Evolutionary conservation across 2,797 vertebrate genomes (phyloP), one percentile per base, ranked within the genome.

Genomic region (Sebastes elongatus): DNA sequence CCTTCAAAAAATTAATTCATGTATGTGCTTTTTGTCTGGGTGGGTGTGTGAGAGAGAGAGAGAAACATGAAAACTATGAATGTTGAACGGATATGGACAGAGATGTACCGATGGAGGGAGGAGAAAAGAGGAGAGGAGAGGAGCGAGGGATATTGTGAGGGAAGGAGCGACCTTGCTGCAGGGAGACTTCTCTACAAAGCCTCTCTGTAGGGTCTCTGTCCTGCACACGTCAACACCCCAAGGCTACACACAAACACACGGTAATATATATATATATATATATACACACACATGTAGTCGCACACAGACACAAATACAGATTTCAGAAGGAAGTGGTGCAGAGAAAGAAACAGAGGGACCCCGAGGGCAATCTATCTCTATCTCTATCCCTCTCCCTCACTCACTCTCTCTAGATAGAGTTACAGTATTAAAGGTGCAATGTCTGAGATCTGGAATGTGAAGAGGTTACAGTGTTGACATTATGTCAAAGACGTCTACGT

Each of bases 111-210:
- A 76, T 80, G 71, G 66, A 84, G 68, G 27, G 59, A 86, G 76
- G 74, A 81, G 62, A 84, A 6, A 66, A 81, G 62, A 83, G 9
- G 59, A 42, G 35, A 46, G 42, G 16, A 81, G 62, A 74, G 70
- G 11, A 61, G 73, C 1, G 18, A 68, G 61, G 46, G 78, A 81
- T 71, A 68, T 53, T 78, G 10, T 38, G 75, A 72, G 46, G 52
- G n/a, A 74, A 65, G 67, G 61, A 75, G 83, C 13, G 83, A 93
- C 94, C 94, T 95, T 95, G 94, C 94, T 93, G 89, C 81, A 90
- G 91, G 94, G 82, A 92, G 74, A 78, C 65, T 87, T 80, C 79
- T 71, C 63, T 81, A 91, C 86, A 94, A 92, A 93, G 90, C 86
- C 71, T 84, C 62, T 86, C 72, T 84, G 81, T 84, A 81, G 78